Evolutionary conservation across 2,888 invertebrate genomes (phyloP), one percentile per base, ranked within the genome.

Genomic region (Asteroscopus sphinx): DNA sequence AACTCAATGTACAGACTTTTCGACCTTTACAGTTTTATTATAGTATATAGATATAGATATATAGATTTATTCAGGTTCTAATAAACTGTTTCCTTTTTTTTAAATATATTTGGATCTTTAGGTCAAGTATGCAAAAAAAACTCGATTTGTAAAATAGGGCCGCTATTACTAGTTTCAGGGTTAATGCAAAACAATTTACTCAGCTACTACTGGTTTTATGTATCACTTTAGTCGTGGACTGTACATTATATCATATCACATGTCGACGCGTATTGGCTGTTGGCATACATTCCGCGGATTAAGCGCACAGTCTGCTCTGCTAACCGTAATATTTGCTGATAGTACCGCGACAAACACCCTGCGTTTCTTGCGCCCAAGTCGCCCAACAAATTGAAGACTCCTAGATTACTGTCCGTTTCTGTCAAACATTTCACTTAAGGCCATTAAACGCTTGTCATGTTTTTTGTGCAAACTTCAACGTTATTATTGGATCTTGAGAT

Each of bases 321-420:
- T 86, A 84, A 88, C 89, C 87, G 84, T 85, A 85, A 84, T 87
- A 77, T 79, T 70, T 57, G 71, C 73, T 73, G 82, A 82, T 81
- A 84, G 79, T 75, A 76, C 69, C 53, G 68, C 71, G 74, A 79
- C 79, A 73, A 52, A 64, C 75, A 76, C 76, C 62, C 54, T 61
- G 8, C 70, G 73, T 70, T 79, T 81, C 81, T 83, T 79, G 66
- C 74, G 63, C 47, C 68, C 67, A 80, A 57, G 78, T 65, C 74
- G 63, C 47, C 68, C 67, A 80, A 57, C 77, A 83, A 78, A 84
- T 64, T 69, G 77, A 67, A 72, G 61, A 76, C 73, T 63, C 47
- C 52, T 53, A 65, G 77, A 79, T 83, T 82, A 79, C 68, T 77
- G 74, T 66, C 66, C 37, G 47, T 72, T 76, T 58, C 69, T 72